Percentiles rank a stretch among this genome's conserved stretches.
Conservation (phyloP, 2,888 invertebrate genomes). For the Phyto melanocephala region DNA sequence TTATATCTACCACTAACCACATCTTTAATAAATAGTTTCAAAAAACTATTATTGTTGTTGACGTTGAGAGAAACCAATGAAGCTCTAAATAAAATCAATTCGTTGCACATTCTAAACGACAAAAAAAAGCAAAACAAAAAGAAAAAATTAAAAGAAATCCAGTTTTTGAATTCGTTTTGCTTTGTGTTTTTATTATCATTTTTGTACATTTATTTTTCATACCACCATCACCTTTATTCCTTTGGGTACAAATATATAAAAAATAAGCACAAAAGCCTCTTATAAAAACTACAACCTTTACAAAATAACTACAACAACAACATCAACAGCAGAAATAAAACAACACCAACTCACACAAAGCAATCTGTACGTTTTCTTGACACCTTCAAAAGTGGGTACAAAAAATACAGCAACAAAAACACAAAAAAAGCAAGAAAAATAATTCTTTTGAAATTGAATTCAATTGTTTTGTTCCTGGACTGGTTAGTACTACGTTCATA, state of each 20-base stretch:
- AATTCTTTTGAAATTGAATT: slow-evolving; percentile 60
- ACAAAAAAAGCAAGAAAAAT: slow-evolving; percentile 33
- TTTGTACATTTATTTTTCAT: slow-evolving; percentile 20
- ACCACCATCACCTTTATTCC: slow-evolving; percentile 31
- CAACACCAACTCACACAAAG: slow-evolving; percentile 23
- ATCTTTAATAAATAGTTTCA: slow-evolving; percentile 32
- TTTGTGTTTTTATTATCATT: slow-evolving; percentile 15
- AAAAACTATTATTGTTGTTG: background rate
- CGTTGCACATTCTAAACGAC: slow-evolving; percentile 46
- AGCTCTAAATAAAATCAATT: slow-evolving; percentile 55
- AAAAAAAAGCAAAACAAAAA: background rate
- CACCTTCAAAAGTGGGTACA: slow-evolving; percentile 47
- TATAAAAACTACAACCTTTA: slow-evolving; percentile 34
- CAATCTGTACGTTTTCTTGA: slow-evolving; percentile 61
- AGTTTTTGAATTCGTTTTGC: slow-evolving; percentile 57
- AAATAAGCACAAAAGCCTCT: slow-evolving; percentile 56
- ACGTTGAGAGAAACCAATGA: slow-evolving; percentile 25
- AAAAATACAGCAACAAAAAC: background rate
- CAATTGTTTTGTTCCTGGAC: slow-evolving; percentile 53
- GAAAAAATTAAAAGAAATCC: slow-evolving; percentile 40
- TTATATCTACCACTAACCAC: slow-evolving; percentile 18
- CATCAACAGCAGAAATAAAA: background rate
- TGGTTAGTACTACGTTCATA: background rate
- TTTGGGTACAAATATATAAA: slow-evolving; percentile 30
- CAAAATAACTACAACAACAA: slow-evolving; percentile 33